A percentile compares a stretch with the other conserved stretches of the same genome.
Evolutionary conservation across 2,113 vertebrate genomes (phyloP).

Genomic region (Oxyura jamaicensis): DNA sequence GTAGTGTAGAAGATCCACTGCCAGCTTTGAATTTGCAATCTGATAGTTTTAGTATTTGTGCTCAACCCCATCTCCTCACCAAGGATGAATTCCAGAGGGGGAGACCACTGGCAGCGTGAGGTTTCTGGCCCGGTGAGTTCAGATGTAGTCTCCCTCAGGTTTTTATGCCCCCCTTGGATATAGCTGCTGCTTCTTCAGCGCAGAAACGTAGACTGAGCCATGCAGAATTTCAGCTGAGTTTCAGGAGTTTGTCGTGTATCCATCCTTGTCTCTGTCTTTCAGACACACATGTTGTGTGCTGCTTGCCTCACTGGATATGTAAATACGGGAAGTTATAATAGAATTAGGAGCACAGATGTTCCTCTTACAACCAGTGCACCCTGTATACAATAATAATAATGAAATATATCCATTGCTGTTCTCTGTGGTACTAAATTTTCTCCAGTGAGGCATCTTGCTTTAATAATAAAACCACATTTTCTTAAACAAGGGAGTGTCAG

Average conservation of each 20-base stretch:
- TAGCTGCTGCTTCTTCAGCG: not conserved
- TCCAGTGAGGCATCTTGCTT: slow-evolving; percentile 62
- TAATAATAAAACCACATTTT: slow-evolving; percentile 71
- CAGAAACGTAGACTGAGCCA: not conserved
- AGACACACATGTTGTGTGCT: not conserved
- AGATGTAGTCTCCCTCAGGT: not conserved
- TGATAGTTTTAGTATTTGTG: slow-evolving; percentile 63
- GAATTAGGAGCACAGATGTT: slow-evolving; percentile 74
- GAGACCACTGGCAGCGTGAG: not conserved
- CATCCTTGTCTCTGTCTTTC: not conserved
- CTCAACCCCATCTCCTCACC: slow-evolving; percentile 10
- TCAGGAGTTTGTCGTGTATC: not conserved
- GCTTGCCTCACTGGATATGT: slow-evolving; percentile 42
- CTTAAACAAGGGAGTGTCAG: slow-evolving; percentile 50
- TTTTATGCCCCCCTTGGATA: not conserved
- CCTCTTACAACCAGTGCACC: slow-evolving; percentile 59
- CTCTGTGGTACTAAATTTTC: slow-evolving; percentile 64
- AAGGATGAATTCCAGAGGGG: not conserved
- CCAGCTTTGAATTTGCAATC: slow-evolving; percentile 59
- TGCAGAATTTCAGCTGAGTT: not conserved
- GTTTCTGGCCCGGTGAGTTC: not conserved
- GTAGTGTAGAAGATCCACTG: slow-evolving; percentile 64
- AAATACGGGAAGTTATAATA: slow-evolving; percentile 64
- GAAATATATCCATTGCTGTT: slow-evolving; percentile 64
- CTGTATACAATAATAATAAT: slow-evolving; percentile 69